These are phyloP conservation scores for Tricholauxania praeusta DNA, from an alignment of 2,888 invertebrate genomes.

Conservation along the genomic window DNA sequence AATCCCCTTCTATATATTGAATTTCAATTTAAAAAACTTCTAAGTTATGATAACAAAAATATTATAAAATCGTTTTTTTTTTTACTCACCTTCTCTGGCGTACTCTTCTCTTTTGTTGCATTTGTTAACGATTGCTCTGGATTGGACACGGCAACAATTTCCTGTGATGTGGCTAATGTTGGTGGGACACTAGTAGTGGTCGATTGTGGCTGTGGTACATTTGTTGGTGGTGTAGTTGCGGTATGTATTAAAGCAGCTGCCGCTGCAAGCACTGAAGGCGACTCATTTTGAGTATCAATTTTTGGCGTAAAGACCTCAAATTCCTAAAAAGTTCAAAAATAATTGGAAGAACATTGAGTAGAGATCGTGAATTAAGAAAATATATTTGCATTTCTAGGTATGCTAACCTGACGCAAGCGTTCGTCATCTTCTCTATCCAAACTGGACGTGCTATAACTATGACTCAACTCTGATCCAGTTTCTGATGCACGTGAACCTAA, in stretches of 20 bases:
- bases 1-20: too few relatives aligned
- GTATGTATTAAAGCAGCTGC: slow-evolving; percentile 58
- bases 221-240: slow-evolving; percentile 46
- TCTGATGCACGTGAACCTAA: slow-evolving; percentile 73
- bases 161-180: slow-evolving; percentile 36
- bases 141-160: slow-evolving; percentile 20
- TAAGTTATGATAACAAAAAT: too few relatives aligned
- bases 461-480: slow-evolving; percentile 74
- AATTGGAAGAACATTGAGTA: slow-evolving; percentile 19
- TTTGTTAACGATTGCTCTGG: slow-evolving; percentile 61
- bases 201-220: slow-evolving; percentile 41
- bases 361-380: too few relatives aligned
- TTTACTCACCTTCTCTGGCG: slow-evolving; percentile 78
- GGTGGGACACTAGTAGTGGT: slow-evolving; percentile 25
- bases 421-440: slow-evolving; percentile 87
- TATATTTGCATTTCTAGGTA: neutral
- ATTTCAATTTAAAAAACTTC: too few relatives aligned
- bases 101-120: slow-evolving; percentile 80
- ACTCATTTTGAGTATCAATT: slow-evolving; percentile 57
- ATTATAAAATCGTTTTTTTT: neutral
- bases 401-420: slow-evolving; percentile 62
- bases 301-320: slow-evolving; percentile 65
- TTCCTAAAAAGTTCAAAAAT: slow-evolving; percentile 55
- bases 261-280: slow-evolving; percentile 51
- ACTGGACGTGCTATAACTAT: slow-evolving; percentile 88